phyloP scores from a whole-genome alignment of 2,113 vertebrate genomes.

The Prietella phreatophila region DNA sequence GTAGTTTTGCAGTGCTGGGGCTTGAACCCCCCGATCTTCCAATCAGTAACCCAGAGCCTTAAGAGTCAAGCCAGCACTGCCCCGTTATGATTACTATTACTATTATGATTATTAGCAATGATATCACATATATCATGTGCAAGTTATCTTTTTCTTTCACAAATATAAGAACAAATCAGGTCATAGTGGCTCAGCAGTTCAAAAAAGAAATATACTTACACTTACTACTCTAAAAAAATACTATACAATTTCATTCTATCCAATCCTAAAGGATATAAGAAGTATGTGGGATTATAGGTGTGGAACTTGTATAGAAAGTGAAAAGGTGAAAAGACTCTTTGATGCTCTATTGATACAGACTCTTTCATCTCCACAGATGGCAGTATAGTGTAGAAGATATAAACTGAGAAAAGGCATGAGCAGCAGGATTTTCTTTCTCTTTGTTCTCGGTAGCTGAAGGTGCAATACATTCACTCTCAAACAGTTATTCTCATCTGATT shows the following conservation, averaged over 20 bases:
- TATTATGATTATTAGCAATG: not conserved
- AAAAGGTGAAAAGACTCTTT: not conserved
- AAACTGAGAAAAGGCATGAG: not conserved
- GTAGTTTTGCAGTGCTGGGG: too few relatives aligned
- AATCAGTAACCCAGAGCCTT: too few relatives aligned
- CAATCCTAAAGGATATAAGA: not conserved
- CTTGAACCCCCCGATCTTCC: too few relatives aligned
- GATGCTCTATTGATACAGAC: not conserved
- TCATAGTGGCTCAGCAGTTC: not conserved
- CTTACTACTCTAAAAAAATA: not conserved
- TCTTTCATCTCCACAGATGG: slow-evolving; percentile 51
- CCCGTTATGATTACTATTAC: too few relatives aligned
- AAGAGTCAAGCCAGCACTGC: too few relatives aligned
- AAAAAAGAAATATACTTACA: not conserved
- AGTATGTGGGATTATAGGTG: not conserved
- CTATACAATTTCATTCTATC: not conserved
- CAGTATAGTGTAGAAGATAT: slow-evolving; percentile 44
- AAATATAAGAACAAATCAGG: not conserved
- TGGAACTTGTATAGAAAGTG: not conserved
- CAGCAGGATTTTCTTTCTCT: not conserved
- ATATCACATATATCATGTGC: not conserved
- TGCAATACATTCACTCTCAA: not conserved
- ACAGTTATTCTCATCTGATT: slow-evolving; percentile 9
- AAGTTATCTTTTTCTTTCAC: not conserved
- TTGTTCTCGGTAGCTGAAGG: slow-evolving; percentile 16